These are phyloP conservation scores for Amblyteles armatorius DNA, from an alignment of 2,888 invertebrate species.

Conservation along the genomic window DNA sequence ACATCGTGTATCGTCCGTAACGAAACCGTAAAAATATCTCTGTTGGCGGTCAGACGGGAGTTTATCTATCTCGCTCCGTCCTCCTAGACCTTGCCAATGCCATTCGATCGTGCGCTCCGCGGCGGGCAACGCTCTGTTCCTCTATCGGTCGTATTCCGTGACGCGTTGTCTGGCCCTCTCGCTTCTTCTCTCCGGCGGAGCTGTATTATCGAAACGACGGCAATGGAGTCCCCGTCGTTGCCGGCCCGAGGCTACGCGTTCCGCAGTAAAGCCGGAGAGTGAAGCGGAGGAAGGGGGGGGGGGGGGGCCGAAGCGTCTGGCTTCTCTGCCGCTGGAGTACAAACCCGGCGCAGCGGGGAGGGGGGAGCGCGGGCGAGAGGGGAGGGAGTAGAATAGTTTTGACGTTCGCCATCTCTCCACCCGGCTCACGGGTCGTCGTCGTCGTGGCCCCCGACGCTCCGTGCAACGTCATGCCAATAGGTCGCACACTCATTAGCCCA, in stretches of 20 bases:
- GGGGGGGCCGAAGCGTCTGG: slow-evolving; percentile 26
- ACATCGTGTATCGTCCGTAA: not conserved
- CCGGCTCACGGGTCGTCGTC: slow-evolving; percentile 43
- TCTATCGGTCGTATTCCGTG: slow-evolving; percentile 18
- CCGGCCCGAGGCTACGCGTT: slow-evolving; percentile 54
- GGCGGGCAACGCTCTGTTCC: slow-evolving; percentile 61
- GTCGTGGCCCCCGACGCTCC: slow-evolving; percentile 67
- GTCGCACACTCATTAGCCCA: slow-evolving; percentile 84
- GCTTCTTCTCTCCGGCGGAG: slow-evolving; percentile 9
- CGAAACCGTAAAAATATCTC: not conserved
- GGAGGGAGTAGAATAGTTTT: slow-evolving; percentile 36
- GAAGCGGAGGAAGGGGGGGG: not conserved
- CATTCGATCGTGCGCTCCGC: slow-evolving; percentile 77
- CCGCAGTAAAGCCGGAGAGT: slow-evolving; percentile 24
- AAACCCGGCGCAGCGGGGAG: slow-evolving; percentile 64
- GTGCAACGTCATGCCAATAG: slow-evolving; percentile 79
- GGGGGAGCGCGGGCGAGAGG: slow-evolving; percentile 22
- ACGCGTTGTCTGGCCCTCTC: slow-evolving; percentile 19
- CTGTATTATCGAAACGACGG: slow-evolving; percentile 41
- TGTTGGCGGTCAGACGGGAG: slow-evolving; percentile 36
- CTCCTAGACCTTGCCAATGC: slow-evolving; percentile 81
- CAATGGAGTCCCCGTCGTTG: slow-evolving; percentile 62
- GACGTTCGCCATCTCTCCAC: slow-evolving; percentile 23
- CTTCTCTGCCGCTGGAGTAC: not conserved
- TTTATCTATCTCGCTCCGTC: slow-evolving; percentile 24